Percentiles rank a stretch among this genome's conserved stretches.
These are phyloP conservation scores for Agelastica alni DNA, from an alignment of 2,888 invertebrate genomes.

Conservation along the genomic window DNA sequence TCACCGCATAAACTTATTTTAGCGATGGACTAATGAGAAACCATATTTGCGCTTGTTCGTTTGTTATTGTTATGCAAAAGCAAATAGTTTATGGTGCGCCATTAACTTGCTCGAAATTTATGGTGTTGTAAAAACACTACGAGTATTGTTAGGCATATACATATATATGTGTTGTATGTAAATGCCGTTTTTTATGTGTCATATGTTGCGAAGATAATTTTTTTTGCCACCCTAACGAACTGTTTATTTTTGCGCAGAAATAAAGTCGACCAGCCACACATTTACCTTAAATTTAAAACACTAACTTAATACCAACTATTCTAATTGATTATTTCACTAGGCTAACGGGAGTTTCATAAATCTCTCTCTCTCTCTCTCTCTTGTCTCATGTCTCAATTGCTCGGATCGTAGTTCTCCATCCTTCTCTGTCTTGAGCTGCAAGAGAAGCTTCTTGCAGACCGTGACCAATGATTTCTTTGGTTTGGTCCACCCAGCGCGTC, in stretches of 20 bases:
- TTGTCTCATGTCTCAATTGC: too few species aligned
- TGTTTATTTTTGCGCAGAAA: conserved; percentile 3
- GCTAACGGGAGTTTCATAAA: too few species aligned
- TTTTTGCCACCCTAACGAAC: conserved; percentile 4
- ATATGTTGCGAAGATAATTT: conserved; percentile 22
- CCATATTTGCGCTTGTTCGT: conserved; percentile 32
- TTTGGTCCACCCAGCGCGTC: too few species aligned
- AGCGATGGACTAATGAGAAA: conserved; percentile 32
- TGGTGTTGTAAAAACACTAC: conserved; percentile 31
- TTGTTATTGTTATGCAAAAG: conserved; percentile 36
- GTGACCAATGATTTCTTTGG: too few species aligned
- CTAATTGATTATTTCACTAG: too few species aligned
- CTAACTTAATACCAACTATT: too few species aligned
- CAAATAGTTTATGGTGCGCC: conserved; percentile 35
- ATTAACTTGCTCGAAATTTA: conserved; percentile 33
- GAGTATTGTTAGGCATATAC: conserved; percentile 24
- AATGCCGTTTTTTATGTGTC: conserved; percentile 33
- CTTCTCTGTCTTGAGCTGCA: too few species aligned
- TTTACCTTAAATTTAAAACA: too few species aligned
- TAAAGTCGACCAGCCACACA: too few species aligned
- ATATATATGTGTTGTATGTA: conserved; percentile 14
- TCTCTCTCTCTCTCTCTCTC: too few species aligned
- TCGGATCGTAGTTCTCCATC: too few species aligned
- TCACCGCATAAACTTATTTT: conserved; percentile 28
- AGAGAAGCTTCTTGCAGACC: too few species aligned